Percentiles rank a stretch among this genome's conserved stretches.
These are phyloP conservation scores for Nycteola revayana DNA, from an alignment of 2,888 invertebrate genomes.

Conservation along the genomic window DNA sequence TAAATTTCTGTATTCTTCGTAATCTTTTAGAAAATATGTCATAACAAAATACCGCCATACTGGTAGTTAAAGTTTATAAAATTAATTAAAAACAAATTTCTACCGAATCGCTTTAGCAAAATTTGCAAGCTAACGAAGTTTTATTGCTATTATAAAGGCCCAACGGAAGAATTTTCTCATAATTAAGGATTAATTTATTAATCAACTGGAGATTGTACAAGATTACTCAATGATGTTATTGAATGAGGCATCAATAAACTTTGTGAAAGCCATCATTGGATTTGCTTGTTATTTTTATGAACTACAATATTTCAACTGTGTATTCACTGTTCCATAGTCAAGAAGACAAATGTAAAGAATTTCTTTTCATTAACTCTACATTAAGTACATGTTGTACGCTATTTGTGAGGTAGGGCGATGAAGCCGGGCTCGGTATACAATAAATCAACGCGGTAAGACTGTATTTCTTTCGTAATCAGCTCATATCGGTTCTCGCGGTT, in stretches of 20 bases:
- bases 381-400: slow-evolving; percentile 52
- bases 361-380: slow-evolving; percentile 63
- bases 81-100: not conserved
- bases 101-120: slow-evolving; percentile 5
- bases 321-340: slow-evolving; percentile 48
- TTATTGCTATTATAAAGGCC: slow-evolving; percentile 14
- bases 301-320: slow-evolving; percentile 41
- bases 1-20: no score
- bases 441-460: slow-evolving; percentile 77
- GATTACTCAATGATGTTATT: slow-evolving; percentile 37
- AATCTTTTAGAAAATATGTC: no score
- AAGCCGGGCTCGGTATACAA: slow-evolving; percentile 45
- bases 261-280: slow-evolving; percentile 29
- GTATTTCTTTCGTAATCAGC: slow-evolving; percentile 81
- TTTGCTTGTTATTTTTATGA: slow-evolving; percentile 35
- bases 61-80: slow-evolving; percentile 9
- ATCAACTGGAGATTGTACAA: slow-evolving; percentile 47
- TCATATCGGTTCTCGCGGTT: slow-evolving; percentile 76
- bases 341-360: slow-evolving; percentile 63
- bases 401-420: slow-evolving; percentile 58
- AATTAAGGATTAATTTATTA: slow-evolving; percentile 38
- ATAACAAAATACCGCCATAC: no score
- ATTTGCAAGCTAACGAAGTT: slow-evolving; percentile 19
- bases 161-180: slow-evolving; percentile 12
- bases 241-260: slow-evolving; percentile 18